Conservation (phyloP, 2,888 invertebrate genomes). For the Hydriomena furcata region DNA sequence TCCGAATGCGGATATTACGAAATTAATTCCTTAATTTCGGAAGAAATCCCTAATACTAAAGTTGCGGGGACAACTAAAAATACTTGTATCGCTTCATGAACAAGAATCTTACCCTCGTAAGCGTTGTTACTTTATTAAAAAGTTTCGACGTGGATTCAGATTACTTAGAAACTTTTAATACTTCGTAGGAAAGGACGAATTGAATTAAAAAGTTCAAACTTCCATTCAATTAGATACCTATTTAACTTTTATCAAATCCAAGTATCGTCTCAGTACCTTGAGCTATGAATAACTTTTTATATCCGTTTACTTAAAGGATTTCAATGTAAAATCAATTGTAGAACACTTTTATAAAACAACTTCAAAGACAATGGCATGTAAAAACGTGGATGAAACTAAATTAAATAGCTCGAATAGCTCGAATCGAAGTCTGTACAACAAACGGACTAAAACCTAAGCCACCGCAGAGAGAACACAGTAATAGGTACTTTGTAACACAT, state of each 20-base stretch:
- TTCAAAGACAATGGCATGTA: background rate
- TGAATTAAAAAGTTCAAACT: slow-evolving; percentile 50
- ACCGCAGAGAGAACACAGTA: slow-evolving; percentile 21
- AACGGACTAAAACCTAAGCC: slow-evolving; percentile 17
- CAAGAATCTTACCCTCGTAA: slow-evolving; percentile 44
- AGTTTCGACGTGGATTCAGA: slow-evolving; percentile 62
- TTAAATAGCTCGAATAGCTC: slow-evolving; percentile 19
- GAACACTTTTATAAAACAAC: background rate
- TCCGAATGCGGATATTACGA: slow-evolving; percentile 24
- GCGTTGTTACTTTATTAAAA: slow-evolving; percentile 61
- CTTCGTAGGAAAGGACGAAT: slow-evolving; percentile 47
- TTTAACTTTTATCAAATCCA: background rate
- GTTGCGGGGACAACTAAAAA: slow-evolving; percentile 34
- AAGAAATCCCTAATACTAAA: slow-evolving; percentile 25
- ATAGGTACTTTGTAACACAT: slow-evolving; percentile 26
- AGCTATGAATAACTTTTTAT: background rate
- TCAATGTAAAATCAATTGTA: too few relatives aligned
- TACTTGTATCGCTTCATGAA: slow-evolving; percentile 46
- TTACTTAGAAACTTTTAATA: slow-evolving; percentile 61
- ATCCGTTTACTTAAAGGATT: too few relatives aligned
- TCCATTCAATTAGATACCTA: slow-evolving; percentile 20
- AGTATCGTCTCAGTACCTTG: background rate
- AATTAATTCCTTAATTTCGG: slow-evolving; percentile 27
- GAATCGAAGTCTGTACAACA: slow-evolving; percentile 12
- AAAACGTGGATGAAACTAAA: slow-evolving; percentile 10